Evolutionary conservation across 2,797 vertebrate genomes (phyloP), one percentile per base, ranked within the genome.

Genomic region (Gastrophryne carolinensis): DNA sequence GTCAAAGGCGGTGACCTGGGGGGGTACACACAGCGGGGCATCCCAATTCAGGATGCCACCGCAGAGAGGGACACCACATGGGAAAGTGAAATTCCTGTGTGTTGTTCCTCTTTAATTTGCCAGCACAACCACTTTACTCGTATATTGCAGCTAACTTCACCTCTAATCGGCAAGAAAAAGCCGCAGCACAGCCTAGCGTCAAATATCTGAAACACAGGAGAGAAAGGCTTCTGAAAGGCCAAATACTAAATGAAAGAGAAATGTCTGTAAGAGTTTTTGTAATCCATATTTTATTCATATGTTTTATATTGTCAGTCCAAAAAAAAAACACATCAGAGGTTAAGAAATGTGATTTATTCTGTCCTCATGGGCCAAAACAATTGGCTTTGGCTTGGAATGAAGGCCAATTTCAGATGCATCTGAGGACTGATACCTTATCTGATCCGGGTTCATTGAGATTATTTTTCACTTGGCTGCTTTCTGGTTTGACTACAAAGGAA

Each of bases 121-220:
- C 2, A 4, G 5, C 15, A 44, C 2, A 17, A 17, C 5, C n/a
- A 19, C n/a, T 21, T 21, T 19, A 47, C 44, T 17, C 8, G 3
- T 47, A 21, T 47, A 17, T 47, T 3, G 17, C 17, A 39, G 3
- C 12, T 13, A 26, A 26, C 2, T 21, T 26, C 37, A 63, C 32
- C 12, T 26, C 4, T 47, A 13, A 15, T 3, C 4, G 17, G 17
- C 2, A 4, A 47, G 17, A 47, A 60, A 27, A 72, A 72, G 34
- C 68, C 17, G 50, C 12, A 78, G 75, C 39, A 41, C 75, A 30
- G 21, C 60, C 75, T 60, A 58, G 61, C 66, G 75, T 4, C 26
- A 2, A 50, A 50, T 7, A 11, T 2, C 11, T 11, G 37, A 27
- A 77, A 13, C 37, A 17, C 32, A 56, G 50, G 37, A 24, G n/a